These are phyloP conservation scores for Dryocosmus kuriphilus DNA, from an alignment of 2,888 invertebrate genomes.

Conservation along the genomic window DNA sequence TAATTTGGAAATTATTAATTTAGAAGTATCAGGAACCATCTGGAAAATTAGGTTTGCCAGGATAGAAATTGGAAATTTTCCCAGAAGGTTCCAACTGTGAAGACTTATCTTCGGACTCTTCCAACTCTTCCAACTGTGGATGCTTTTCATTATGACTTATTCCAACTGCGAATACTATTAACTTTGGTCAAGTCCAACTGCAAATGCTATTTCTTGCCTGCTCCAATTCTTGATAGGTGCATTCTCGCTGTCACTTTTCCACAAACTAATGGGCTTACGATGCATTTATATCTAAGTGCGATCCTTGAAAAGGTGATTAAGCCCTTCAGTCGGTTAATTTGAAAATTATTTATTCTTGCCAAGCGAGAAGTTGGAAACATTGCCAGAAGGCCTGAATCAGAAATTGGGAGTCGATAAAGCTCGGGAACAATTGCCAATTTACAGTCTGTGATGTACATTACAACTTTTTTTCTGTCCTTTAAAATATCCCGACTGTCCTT, in stretches of 20 bases:
- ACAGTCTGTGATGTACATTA: neutral
- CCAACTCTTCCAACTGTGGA: too few relatives aligned
- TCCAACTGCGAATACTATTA: too few relatives aligned
- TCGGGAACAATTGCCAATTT: constrained; percentile 2
- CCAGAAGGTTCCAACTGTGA: too few relatives aligned
- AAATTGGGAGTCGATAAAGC: neutral
- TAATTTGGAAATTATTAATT: neutral
- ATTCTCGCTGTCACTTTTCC: constrained; percentile 57
- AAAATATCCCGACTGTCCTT: neutral
- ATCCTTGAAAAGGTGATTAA: neutral
- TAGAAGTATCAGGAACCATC: neutral
- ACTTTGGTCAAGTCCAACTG: too few relatives aligned
- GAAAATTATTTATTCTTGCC: neutral
- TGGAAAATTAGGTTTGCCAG: too few relatives aligned
- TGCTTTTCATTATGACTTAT: too few relatives aligned
- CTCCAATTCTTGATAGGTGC: too few relatives aligned
- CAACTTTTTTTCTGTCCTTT: neutral
- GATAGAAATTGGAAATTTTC: neutral
- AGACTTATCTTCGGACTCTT: too few relatives aligned
- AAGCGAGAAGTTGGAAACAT: neutral
- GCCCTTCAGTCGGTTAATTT: constrained; percentile 2
- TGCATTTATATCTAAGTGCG: constrained; percentile 3
- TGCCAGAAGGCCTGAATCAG: too few relatives aligned
- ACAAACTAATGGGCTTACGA: constrained; percentile 17
- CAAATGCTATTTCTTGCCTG: too few relatives aligned